A percentile compares a stretch with the other conserved stretches of the same genome.
phyloP scores from a whole-genome alignment of 2,113 vertebrate species.

The Cyrtonyx montezumae region DNA sequence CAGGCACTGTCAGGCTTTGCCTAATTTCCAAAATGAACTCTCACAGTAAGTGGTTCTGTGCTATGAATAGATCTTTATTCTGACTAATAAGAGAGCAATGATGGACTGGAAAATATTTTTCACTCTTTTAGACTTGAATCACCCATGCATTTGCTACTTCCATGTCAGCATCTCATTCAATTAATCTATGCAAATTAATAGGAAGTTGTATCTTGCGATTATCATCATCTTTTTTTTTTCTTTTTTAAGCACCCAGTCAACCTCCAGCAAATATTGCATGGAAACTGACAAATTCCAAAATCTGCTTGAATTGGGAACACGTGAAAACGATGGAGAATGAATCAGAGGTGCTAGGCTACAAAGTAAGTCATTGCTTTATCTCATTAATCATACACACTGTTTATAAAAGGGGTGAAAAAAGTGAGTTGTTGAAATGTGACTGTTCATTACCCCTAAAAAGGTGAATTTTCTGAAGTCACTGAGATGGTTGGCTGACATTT shows the following conservation, averaged over 20 bases:
- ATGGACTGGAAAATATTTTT: constrained; percentile 16
- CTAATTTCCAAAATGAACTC: constrained; percentile 44
- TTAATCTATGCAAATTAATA: background rate
- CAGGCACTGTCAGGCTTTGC: constrained; percentile 37
- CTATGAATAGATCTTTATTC: constrained; percentile 34
- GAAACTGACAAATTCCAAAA: constrained; percentile 89
- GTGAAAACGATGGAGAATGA: constrained; percentile 92
- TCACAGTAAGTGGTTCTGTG: constrained; percentile 25
- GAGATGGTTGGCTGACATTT: background rate
- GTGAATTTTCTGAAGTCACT: background rate
- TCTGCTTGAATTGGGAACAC: constrained; percentile 91
- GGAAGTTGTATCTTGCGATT: constrained; percentile 51
- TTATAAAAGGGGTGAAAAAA: background rate
- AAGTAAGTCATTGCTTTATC: constrained; percentile 78
- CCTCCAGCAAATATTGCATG: constrained; percentile 87
- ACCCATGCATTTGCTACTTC: background rate
- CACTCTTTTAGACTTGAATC: background rate
- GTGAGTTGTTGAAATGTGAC: background rate
- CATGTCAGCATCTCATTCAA: background rate
- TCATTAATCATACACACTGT: background rate
- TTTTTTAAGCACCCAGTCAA: constrained; percentile 85
- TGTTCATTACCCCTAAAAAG: background rate
- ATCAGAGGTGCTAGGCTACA: constrained; percentile 90
- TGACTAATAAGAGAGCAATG: constrained; percentile 1
- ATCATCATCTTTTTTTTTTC: constrained; percentile 9